Evolutionary conservation across 1,140 invertebrate genomes (phyloP).

Genomic region (Globodera rostochiensis): DNA sequence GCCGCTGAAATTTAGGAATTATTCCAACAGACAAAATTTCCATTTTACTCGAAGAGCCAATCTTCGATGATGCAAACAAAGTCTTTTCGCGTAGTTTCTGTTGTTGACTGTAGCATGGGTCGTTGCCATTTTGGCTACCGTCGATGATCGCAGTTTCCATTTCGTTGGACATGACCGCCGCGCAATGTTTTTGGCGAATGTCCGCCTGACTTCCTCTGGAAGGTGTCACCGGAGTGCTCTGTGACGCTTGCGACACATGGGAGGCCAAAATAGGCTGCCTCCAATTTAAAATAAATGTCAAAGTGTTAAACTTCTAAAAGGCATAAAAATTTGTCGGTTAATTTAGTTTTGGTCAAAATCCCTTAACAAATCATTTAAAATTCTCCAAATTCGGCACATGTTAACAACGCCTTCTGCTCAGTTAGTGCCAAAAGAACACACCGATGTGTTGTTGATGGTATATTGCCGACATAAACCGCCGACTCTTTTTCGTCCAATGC

Average conservation of each 20-base stretch:
- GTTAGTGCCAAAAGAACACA: too few relatives aligned
- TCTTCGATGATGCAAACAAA: neutral
- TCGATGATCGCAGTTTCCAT: neutral
- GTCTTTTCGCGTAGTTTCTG: neutral
- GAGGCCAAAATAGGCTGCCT: neutral
- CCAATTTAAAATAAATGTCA: too few relatives aligned
- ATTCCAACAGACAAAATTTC: neutral
- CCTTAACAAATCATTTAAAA: too few relatives aligned
- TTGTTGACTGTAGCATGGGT: neutral
- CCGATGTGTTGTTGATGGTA: too few relatives aligned
- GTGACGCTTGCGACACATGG: neutral
- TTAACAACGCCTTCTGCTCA: too few relatives aligned
- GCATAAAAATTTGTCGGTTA: too few relatives aligned
- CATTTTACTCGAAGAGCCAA: neutral
- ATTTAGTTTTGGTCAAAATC: too few relatives aligned
- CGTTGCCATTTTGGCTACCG: neutral
- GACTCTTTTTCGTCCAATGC: neutral
- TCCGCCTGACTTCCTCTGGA: neutral
- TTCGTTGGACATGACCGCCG: neutral
- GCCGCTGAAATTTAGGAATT: slow-evolving; percentile 25
- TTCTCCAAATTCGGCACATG: too few relatives aligned
- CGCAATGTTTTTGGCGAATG: neutral
- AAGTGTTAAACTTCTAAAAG: too few relatives aligned
- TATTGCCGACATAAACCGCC: too few relatives aligned
- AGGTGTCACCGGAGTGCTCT: neutral